Evolutionary conservation across 2,888 invertebrate genomes (phyloP), one percentile per base, ranked within the genome.

Genomic region (Chrysina gloriosa): DNA sequence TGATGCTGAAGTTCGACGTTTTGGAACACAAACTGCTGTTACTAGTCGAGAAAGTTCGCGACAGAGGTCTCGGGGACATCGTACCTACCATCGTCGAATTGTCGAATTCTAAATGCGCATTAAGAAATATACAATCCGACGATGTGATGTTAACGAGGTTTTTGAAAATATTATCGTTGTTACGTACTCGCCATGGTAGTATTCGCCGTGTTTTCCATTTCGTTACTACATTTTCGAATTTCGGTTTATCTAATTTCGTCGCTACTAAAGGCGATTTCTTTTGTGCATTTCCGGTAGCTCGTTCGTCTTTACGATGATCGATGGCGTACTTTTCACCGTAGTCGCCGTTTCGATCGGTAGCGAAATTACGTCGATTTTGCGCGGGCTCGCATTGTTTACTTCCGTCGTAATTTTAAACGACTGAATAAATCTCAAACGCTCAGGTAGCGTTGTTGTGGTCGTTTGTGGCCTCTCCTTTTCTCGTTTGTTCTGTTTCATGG

Each of bases 311-410:
- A n/a, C 31, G 9, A n/a, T n/a, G 7, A 1, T n/a, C 31, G 31
- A 2, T n/a, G 31, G 1, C 31, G 7, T 31, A 7, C n/a, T 31
- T 3, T 7, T n/a, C 7, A 2, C n/a, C 31, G 3, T 31, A 31
- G 2, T 3, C 2, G 31, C 2, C 2, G 42, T 42, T 27, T 61
- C 42, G 14, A 42, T 23, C 19, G 58, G 58, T 42, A 61, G 27
- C 3, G 58, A 27, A 16, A 61, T 61, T 9, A 42, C 16, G 9
- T 61, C 45, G 27, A 61, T 61, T 21, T 61, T 61, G 29, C 58
- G 58, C 4, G 58, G 7, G 7, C 19, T 42, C 9, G 27, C 4
- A 9, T 52, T 19, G 27, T 42, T 61, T 14, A 61, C 11, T 27
- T 42, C 14, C 16, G 58, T 29, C 11, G 58, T 61, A 7, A 61